phyloP scores from a whole-genome alignment of 1,140 invertebrate species.

The Ctenoplectra terminalis region DNA sequence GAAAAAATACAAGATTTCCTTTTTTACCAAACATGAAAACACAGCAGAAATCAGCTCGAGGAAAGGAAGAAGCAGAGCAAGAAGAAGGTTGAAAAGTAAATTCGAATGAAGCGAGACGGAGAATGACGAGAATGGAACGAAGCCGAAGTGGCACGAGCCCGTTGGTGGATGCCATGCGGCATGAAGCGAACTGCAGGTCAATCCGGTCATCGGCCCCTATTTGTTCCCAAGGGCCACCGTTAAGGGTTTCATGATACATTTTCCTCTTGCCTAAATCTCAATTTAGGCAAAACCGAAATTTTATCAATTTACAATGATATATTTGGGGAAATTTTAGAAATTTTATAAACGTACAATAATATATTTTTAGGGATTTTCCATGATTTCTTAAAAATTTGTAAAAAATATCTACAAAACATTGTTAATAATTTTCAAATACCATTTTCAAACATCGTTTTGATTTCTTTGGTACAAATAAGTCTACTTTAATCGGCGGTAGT shows the following conservation, averaged over 20 bases:
- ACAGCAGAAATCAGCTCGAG: neutral
- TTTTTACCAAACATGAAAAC: neutral
- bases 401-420: too few relatives aligned
- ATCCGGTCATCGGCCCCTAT: conserved; percentile 79
- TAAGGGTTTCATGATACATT: conserved; percentile 42
- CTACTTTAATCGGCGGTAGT: too few relatives aligned
- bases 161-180: conserved; percentile 66
- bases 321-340: too few relatives aligned
- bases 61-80: neutral
- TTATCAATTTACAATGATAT: too few relatives aligned
- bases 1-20: neutral
- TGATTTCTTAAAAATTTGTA: too few relatives aligned
- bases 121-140: conserved; percentile 42
- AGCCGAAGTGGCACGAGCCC: conserved; percentile 72
- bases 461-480: too few relatives aligned
- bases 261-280: neutral
- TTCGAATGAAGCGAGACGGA: conserved; percentile 18
- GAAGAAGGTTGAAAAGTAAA: conserved; percentile 37
- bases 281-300: too few relatives aligned
- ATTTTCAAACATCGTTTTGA: too few relatives aligned
- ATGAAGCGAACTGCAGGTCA: conserved; percentile 74
- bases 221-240: conserved; percentile 57
- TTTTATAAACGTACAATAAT: too few relatives aligned
- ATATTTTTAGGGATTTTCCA: too few relatives aligned
- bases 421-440: too few relatives aligned